Base-by-base conservation (phyloP, 2,888 invertebrate genomes). In the Caenorhabditis sp. region DNA sequence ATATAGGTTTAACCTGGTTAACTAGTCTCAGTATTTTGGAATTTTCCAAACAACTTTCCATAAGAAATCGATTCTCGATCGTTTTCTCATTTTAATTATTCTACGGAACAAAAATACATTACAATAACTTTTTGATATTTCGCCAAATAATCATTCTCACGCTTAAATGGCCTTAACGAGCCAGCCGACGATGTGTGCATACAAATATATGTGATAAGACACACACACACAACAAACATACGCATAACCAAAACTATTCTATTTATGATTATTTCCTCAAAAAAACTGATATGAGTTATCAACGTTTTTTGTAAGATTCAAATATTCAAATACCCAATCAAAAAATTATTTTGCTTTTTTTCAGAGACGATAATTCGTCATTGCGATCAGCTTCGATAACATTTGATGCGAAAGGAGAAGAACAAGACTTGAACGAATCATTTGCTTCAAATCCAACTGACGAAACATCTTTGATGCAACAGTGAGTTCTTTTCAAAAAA, bases 301-400 rank as follows among this genome's bases (percentile, higher is more conserved):
- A 43, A 17, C 43, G 54, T 1, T 23, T 53, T 31, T 60, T 67
- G 70, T 70, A 67, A 66, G 70, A 36, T 49, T 57, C n/a, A n/a
- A n/a, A n/a, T n/a, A n/a, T n/a, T n/a, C n/a, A n/a, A n/a, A n/a
- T n/a, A n/a, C n/a, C n/a, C n/a, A n/a, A n/a, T n/a, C n/a, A n/a
- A n/a, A n/a, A n/a, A n/a, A n/a, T n/a, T n/a, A 31, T 43, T 36
- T n/a, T 36, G 21, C 14, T 49, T 60, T 43, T 61, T 68, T 69
- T 53, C 72, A 82, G 82, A 74, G 80, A 82, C 71, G 80, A 82
- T 72, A 72, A 62, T 23, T 56, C 65, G 20, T 81, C 81, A 14
- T 71, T 81, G 12, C 76, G 77, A 26, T 82, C 81, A 5, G 77
- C 76, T 10, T 82, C 82, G 10, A 69, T 80, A 52, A 76, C 73